Evolutionary conservation across 2,797 vertebrate species (phyloP).

Genomic region (Tragelaphus eurycerus): DNA sequence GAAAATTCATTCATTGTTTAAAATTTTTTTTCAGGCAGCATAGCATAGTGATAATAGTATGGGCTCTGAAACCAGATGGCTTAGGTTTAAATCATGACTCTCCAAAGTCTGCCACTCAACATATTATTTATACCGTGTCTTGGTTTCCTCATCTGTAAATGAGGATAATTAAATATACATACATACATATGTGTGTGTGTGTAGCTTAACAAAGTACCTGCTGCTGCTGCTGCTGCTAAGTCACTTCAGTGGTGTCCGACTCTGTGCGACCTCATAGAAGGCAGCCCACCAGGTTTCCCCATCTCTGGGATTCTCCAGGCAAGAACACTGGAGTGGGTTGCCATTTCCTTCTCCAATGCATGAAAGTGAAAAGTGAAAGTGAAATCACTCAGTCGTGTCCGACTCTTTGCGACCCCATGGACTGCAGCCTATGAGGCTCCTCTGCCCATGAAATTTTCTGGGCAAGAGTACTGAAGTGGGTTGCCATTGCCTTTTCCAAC

Average conservation of each 20-base stretch:
- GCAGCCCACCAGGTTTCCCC: no score
- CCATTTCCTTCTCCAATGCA: no score
- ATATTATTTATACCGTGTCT: not conserved
- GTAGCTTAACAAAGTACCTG: not conserved
- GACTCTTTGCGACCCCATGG: rapidly evolving
- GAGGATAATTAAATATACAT: not conserved
- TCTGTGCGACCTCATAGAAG: no score
- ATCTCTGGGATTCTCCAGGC: no score
- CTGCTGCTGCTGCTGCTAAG: no score
- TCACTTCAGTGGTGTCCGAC: no score
- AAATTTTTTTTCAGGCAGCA: not conserved
- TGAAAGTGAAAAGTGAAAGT: no score
- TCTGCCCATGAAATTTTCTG: no score
- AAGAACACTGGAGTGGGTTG: no score
- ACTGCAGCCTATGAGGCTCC: no score
- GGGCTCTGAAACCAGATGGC: not conserved
- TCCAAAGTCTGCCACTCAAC: not conserved
- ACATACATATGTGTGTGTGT: not conserved
- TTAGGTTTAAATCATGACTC: slow-evolving; percentile 1
- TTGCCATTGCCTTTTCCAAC: not conserved
- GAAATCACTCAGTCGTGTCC: no score
- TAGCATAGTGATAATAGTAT: not conserved
- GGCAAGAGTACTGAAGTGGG: no score
- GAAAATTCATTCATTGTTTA: not conserved
- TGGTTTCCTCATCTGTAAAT: slow-evolving; percentile 28